Percentiles rank a stretch among this genome's conserved stretches.
These are phyloP conservation scores for Dasysyrphus tricinctus DNA, from an alignment of 2,888 invertebrate genomes.

Conservation along the genomic window DNA sequence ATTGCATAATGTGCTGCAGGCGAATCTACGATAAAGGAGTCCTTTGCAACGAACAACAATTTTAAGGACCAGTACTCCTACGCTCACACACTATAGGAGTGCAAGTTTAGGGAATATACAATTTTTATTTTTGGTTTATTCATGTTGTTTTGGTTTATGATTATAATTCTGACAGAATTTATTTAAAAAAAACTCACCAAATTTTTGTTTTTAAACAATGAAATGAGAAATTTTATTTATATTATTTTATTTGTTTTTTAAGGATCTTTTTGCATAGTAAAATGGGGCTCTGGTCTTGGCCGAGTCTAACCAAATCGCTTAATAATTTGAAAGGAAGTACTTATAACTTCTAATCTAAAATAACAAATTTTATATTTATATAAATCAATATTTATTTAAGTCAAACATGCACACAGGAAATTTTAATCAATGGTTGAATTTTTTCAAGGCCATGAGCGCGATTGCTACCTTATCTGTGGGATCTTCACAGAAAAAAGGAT, in stretches of 20 bases:
- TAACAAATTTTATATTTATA: too few species aligned
- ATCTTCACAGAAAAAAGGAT: too few species aligned
- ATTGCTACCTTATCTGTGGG: too few species aligned
- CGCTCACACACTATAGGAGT: background rate
- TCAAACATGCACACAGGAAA: too few species aligned
- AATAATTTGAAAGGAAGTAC: too few species aligned
- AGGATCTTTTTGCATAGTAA: background rate
- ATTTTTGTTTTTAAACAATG: background rate
- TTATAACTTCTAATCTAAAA: too few species aligned
- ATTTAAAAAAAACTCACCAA: conserved; percentile 19
- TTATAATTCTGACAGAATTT: conserved; percentile 41
- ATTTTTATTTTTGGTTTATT: conserved; percentile 32
- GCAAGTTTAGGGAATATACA: conserved; percentile 1
- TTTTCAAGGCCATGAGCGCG: too few species aligned
- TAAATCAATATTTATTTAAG: too few species aligned
- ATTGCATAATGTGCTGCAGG: conserved; percentile 34
- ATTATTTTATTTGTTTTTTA: background rate
- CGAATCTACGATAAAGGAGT: background rate
- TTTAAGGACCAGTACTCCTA: conserved; percentile 6
- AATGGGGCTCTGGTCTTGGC: too few species aligned
- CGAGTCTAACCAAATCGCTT: too few species aligned
- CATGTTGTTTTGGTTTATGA: conserved; percentile 32
- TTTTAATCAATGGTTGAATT: too few species aligned
- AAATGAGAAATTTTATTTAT: background rate
- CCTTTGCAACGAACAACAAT: background rate